Base-by-base conservation (phyloP, 1,140 invertebrate species). In the Nilaparvata lugens region DNA sequence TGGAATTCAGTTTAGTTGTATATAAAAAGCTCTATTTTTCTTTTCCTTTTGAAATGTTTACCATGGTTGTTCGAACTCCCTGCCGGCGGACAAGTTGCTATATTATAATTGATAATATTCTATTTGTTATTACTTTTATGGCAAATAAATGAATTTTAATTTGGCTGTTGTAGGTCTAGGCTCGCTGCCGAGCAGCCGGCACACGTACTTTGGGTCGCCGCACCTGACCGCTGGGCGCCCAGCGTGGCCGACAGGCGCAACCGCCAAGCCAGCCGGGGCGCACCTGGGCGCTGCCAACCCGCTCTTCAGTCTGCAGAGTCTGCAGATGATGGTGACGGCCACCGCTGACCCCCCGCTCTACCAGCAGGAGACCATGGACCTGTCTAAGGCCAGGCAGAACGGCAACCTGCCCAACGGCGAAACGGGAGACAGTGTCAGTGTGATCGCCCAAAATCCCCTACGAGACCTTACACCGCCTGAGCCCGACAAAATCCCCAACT, bases 351-450 rank as follows among this genome's bases (percentile, higher is more conserved):
- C 45, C 1, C 18, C 19, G 4, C 13, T 35, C 28, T 31, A 60
- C 11, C 58, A 60, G 21, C 42, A 60, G 31, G 58, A 60, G 23
- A 53, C 58, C 23, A 60, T 60, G 25, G 58, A 60, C 28, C 51
- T 60, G 4, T 60, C 58, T 16, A 60, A 28, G 9, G 45, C 18
- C 23, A 43, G 57, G 4, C 51, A 58, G 13, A 43, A 43, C 25
- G 43, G 35, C 16, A 45, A 51, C 2, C 1, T 58, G 7, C 18
- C 45, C 5, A 48, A 55, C 16, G 53, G 53, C 18, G 57, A 45
- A n/a, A 48, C 24, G 24, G 57, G 38, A 0, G 45, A 51, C 6
- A 60, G 31, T 52, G 48, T 52, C 16, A 60, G 58, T 60, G 58
- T 60, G 14, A 60, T 60, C n/a, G 58, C 58, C 1, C 24, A 51